A percentile compares a stretch with the other conserved stretches of the same genome.
phyloP scores from a whole-genome alignment of 2,113 vertebrate genomes.

The Apodemus sylvaticus region DNA sequence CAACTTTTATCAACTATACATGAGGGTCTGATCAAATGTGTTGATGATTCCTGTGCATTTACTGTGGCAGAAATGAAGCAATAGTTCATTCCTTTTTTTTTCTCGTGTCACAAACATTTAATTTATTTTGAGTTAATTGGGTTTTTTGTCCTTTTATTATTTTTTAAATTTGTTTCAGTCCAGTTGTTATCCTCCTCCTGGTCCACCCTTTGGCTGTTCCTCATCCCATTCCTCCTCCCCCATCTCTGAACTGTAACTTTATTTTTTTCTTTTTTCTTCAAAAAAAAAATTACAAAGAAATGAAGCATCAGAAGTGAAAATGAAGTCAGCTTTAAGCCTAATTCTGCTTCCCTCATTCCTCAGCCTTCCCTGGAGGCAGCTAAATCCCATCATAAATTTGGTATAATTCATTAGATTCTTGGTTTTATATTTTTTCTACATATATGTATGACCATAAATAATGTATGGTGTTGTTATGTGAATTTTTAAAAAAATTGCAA shows the following conservation, averaged over 20 bases:
- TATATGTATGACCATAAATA: neutral
- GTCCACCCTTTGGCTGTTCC: too few relatives aligned
- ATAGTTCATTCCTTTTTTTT: neutral
- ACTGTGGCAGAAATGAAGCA: constrained; percentile 57
- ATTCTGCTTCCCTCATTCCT: neutral
- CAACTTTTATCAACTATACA: neutral
- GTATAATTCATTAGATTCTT: constrained; percentile 9
- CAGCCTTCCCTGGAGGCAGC: neutral
- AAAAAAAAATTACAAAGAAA: constrained; percentile 34
- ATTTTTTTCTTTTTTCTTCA: constrained; percentile 66
- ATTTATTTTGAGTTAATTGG: too few relatives aligned
- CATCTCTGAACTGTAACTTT: constrained; percentile 59
- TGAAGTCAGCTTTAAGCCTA: neutral
- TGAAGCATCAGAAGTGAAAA: neutral
- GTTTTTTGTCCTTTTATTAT: too few relatives aligned
- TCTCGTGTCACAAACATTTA: too few relatives aligned
- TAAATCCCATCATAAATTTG: neutral
- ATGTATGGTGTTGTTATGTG: neutral
- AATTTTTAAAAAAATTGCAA: neutral
- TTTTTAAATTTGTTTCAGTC: too few relatives aligned
- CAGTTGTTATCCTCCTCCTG: too few relatives aligned
- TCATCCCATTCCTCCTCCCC: too few relatives aligned
- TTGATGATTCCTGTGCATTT: constrained; percentile 61
- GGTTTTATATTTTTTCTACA: constrained; percentile 14
- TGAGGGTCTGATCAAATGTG: constrained; percentile 64